Evolutionary conservation across 92 coral and sea anemone genomes (phyloP).

Genomic region (Siderastrea radians): DNA sequence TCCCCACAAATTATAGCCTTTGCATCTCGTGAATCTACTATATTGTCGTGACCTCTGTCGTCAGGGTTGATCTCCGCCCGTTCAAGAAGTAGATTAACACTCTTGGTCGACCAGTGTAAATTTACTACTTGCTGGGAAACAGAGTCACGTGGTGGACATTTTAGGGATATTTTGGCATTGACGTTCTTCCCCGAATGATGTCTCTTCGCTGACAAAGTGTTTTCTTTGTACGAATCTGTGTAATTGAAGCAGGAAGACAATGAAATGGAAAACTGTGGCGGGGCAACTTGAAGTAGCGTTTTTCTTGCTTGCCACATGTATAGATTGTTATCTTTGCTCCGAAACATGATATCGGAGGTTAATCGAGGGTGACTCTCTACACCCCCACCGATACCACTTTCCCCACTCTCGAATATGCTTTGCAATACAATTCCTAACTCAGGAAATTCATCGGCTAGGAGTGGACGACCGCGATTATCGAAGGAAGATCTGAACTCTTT

Average conservation of each 20-base stretch:
- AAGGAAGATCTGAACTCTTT: no score
- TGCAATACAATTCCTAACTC: no score
- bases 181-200: slow-evolving; percentile 44
- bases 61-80: slow-evolving; percentile 14
- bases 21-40: slow-evolving; percentile 59
- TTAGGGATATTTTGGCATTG: slow-evolving; percentile 46
- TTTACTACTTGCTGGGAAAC: slow-evolving; percentile 31
- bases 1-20: slow-evolving; percentile 40
- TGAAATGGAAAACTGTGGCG: slow-evolving; percentile 8
- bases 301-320: no score
- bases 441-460: no score
- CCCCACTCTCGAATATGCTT: neutral
- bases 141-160: slow-evolving; percentile 33
- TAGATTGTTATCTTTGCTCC: no score
- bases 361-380: slow-evolving; percentile 51
- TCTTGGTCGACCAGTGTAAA: slow-evolving; percentile 59
- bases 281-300: no score
- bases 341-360: slow-evolving; percentile 30
- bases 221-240: neutral
- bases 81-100: slow-evolving; percentile 45
- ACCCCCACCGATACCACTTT: slow-evolving; percentile 8
- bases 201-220: slow-evolving; percentile 45
- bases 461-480: no score
- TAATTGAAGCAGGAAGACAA: slow-evolving; percentile 63
- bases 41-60: no score